Conservation (phyloP, 2,888 invertebrate species). For the Antitype chi region DNA sequence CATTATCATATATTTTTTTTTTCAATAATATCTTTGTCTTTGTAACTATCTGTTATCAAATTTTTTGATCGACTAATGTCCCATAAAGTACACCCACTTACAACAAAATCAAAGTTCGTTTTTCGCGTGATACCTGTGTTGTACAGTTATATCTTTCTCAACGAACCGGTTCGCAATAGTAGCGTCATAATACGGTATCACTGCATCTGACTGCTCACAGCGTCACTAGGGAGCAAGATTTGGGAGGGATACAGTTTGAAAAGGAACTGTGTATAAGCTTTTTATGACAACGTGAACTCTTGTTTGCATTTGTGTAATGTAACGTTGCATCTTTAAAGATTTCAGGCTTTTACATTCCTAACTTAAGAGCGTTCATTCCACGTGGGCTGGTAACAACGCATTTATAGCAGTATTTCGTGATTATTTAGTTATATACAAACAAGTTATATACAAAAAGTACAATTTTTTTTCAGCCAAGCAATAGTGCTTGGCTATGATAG, state of each 20-base stretch:
- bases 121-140: slow-evolving; percentile 16
- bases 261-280: background rate
- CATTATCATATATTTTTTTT: slow-evolving; percentile 1
- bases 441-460: too few species aligned
- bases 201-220: background rate
- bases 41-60: background rate
- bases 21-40: background rate
- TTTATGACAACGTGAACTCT: background rate
- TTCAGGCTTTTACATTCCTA: background rate
- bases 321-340: background rate
- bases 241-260: background rate
- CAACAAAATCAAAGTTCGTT: slow-evolving; percentile 1
- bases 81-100: background rate
- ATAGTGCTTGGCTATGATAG: too few species aligned
- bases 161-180: slow-evolving; percentile 37
- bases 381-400: too few species aligned
- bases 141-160: slow-evolving; percentile 35
- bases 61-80: background rate
- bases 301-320: background rate
- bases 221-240: slow-evolving; percentile 7
- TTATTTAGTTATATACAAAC: too few species aligned
- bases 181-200: slow-evolving; percentile 47
- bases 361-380: too few species aligned
- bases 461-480: too few species aligned
- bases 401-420: too few species aligned